Evolutionary conservation across 2,113 vertebrate genomes (phyloP).

Genomic region (Lasiurus cinereus): DNA sequence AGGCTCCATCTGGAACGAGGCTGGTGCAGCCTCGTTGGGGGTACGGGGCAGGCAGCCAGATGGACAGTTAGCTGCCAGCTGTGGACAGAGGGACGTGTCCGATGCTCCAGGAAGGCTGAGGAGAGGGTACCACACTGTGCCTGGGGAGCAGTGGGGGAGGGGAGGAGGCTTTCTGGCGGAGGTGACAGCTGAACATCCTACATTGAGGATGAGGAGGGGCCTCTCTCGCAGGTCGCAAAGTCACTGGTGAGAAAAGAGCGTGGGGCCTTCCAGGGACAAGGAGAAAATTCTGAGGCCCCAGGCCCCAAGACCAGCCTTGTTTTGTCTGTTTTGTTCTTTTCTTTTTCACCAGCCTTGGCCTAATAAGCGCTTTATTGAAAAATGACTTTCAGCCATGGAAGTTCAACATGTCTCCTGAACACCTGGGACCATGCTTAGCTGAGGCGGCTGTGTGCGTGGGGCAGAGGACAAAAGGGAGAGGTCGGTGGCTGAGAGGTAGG

Average conservation of each 20-base stretch:
- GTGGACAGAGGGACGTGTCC: accelerated
- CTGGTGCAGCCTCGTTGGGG: background rate
- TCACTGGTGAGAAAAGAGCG: background rate
- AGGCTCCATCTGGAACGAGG: background rate
- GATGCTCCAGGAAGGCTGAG: no score
- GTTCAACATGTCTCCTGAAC: background rate
- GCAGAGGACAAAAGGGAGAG: background rate
- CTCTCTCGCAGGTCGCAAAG: background rate
- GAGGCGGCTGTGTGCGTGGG: background rate
- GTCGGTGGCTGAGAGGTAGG: background rate
- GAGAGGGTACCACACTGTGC: background rate
- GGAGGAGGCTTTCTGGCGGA: background rate
- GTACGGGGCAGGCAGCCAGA: background rate
- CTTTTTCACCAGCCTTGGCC: background rate
- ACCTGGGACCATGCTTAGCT: background rate
- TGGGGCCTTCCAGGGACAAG: background rate
- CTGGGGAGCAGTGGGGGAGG: background rate
- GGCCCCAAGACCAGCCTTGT: background rate
- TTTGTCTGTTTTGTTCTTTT: background rate
- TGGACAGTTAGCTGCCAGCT: background rate
- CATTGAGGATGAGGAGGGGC: background rate
- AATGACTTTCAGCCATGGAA: background rate
- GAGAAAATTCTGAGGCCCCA: background rate
- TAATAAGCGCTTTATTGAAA: background rate
- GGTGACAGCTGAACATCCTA: background rate